Conservation (phyloP, 2,113 vertebrate species). For the Phainopepla nitens region DNA sequence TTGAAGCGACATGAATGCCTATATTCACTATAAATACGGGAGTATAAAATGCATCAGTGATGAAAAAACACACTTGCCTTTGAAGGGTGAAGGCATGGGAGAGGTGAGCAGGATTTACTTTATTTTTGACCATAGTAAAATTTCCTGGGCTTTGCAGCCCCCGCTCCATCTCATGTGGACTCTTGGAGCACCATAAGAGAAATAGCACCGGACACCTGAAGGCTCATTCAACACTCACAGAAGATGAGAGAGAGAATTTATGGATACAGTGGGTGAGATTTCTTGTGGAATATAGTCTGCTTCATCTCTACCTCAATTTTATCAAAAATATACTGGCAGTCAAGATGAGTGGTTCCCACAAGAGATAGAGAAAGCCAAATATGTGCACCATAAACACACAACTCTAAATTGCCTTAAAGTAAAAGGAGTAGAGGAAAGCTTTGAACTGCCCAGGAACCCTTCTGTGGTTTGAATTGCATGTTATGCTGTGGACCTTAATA, state of each 20-base stretch:
- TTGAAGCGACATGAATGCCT: not conserved
- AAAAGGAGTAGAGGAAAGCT: not conserved
- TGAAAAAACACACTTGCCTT: not conserved
- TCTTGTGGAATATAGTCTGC: not conserved
- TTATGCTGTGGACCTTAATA: not conserved
- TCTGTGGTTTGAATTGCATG: not conserved
- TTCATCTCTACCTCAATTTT: slow-evolving; percentile 26
- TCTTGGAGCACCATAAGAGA: slow-evolving; percentile 46
- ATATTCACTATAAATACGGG: not conserved
- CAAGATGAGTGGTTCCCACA: not conserved
- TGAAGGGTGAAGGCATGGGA: not conserved
- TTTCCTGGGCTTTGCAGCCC: not conserved
- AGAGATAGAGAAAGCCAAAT: not conserved
- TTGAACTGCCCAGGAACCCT: not conserved
- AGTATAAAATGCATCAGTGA: not conserved
- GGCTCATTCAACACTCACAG: slow-evolving; percentile 15
- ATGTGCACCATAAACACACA: not conserved
- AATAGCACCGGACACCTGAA: not conserved
- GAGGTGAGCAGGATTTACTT: not conserved
- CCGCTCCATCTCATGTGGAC: not conserved
- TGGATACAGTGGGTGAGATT: not conserved
- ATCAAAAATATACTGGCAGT: not conserved
- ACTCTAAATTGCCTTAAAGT: not conserved
- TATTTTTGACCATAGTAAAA: not conserved
- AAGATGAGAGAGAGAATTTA: slow-evolving; percentile 35